Conservation (phyloP, 2,113 vertebrate species). For the Argyrosomus japonicus region DNA sequence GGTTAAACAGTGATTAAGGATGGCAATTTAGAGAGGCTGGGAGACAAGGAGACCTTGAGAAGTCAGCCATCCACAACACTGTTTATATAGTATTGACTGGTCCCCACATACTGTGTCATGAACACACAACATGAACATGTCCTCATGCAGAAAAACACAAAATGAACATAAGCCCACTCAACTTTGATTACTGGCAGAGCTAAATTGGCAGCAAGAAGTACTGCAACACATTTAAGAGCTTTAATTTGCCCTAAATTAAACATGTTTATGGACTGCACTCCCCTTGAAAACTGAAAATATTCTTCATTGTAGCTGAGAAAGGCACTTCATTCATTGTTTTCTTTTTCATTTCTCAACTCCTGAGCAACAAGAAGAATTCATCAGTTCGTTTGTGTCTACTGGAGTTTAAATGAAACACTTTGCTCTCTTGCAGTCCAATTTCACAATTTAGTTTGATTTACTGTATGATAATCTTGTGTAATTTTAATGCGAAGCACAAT, state of each 20-base stretch:
- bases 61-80: conserved; percentile 73
- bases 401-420: background rate
- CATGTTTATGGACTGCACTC: conserved; percentile 20
- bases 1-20: conserved; percentile 84
- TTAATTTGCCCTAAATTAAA: conserved; percentile 43
- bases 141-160: conserved; percentile 30
- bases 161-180: conserved; percentile 38
- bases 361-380: background rate
- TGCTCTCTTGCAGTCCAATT: background rate
- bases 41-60: conserved; percentile 81
- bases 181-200: conserved; percentile 5
- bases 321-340: background rate
- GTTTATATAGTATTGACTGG: conserved; percentile 76
- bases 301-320: conserved; percentile 17
- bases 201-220: conserved; percentile 20
- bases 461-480: background rate
- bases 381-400: background rate
- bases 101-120: conserved; percentile 24
- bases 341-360: conserved; percentile 1
- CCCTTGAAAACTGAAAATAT: conserved; percentile 15
- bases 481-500: background rate
- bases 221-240: background rate
- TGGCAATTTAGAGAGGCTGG: conserved; percentile 72
- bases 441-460: conserved; percentile 2
- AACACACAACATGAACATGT: conserved; percentile 43